Evolutionary conservation across 1,140 invertebrate genomes (phyloP), one percentile per base, ranked within the genome.

Genomic region (Pogonognathellus flavescens): DNA sequence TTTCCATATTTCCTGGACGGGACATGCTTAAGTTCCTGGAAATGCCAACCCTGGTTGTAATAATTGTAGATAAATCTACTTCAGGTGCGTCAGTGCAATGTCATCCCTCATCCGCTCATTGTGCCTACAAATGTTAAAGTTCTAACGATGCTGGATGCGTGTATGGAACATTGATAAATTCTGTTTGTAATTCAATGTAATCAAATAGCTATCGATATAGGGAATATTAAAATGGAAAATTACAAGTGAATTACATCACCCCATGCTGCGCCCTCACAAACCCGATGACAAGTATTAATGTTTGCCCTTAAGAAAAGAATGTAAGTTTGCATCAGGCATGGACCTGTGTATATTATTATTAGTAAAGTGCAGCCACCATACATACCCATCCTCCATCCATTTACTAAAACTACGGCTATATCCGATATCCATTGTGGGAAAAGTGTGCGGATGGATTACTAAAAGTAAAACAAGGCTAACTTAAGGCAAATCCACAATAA

Each of bases 211-310:
- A 76, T 76, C 70, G 70, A 76, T 76, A 41, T 6, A 76, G 70
- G 70, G 70, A 76, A 76, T 76, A 76, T 76, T 76, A 76, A 76
- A 76, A 76, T 66, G 41, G 70, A 49, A 76, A 76, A 76, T 76
- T 76, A 76, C 70, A 76, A 76, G 70, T 76, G 70, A 14, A 76
- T 76, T 76, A 76, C 70, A 76, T 49, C 16, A 76, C 41, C 70
- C 70, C 70, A 25, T 76, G 70, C 31, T 31, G 70, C 31, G 70
- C 70, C 70, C 70, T 76, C 70, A 50, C 70, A 76, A 49, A 76
- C 70, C 16, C 41, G 70, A 76, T 76, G 70, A 76, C 70, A 76
- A 76, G 70, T 41, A 76, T 76, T 76, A 76, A 76, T 76, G 70
- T 14, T 76, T 76, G 25, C 70, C 70, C 41, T 50, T 76, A 76